A percentile compares a stretch with the other conserved stretches of the same genome.
These are phyloP conservation scores for Papilio glaucus DNA, from an alignment of 1,140 invertebrate species.

Conservation along the genomic window DNA sequence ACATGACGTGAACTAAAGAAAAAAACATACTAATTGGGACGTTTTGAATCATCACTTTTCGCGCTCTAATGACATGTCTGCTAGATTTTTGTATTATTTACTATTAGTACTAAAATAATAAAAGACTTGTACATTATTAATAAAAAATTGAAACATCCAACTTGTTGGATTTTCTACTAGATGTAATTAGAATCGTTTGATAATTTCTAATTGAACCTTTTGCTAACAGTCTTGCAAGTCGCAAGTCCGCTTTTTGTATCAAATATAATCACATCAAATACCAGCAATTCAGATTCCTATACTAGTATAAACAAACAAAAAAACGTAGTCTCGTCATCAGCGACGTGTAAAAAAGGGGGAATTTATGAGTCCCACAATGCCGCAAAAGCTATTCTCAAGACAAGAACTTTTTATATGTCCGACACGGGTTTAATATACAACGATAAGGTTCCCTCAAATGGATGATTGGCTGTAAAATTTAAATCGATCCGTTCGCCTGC, in stretches of 20 bases:
- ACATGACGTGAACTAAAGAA: too few species aligned
- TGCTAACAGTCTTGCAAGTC: background rate
- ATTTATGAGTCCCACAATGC: constrained; percentile 18
- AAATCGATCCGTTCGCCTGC: background rate
- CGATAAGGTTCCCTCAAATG: constrained; percentile 2
- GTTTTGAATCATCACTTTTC: too few species aligned
- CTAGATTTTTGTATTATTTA: too few species aligned
- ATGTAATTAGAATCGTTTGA: constrained; percentile 2
- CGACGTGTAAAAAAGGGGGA: background rate
- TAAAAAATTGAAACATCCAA: too few species aligned
- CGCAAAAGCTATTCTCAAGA: constrained; percentile 12
- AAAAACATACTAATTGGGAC: too few species aligned
- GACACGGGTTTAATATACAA: background rate
- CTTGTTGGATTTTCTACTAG: background rate
- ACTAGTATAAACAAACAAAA: constrained; percentile 3
- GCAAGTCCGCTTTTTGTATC: background rate
- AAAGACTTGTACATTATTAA: too few species aligned
- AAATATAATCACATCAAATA: constrained; percentile 27
- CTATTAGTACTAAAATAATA: too few species aligned
- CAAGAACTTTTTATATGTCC: constrained; percentile 17
- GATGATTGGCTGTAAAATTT: constrained; percentile 16
- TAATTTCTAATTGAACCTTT: background rate
- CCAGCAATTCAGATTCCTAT: constrained; percentile 16
- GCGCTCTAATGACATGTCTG: too few species aligned
- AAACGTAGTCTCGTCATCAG: background rate